Conservation (phyloP, 2,113 vertebrate species). For the Microtus montanus region DNA sequence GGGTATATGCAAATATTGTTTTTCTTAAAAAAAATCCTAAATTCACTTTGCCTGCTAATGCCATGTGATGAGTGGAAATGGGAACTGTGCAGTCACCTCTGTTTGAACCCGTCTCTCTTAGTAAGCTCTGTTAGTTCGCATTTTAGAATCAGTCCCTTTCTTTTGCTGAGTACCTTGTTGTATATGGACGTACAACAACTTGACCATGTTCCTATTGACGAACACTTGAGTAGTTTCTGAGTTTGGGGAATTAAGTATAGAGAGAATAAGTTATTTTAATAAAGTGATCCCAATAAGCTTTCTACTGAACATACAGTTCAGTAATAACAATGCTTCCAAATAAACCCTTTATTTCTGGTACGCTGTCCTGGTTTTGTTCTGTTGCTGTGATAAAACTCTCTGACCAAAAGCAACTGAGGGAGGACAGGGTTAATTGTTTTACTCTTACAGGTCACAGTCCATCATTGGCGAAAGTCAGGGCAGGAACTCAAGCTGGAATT, state of each 20-base stretch:
- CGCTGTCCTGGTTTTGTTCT: neutral
- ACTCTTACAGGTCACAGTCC: neutral
- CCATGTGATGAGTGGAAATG: neutral
- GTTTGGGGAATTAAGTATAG: neutral
- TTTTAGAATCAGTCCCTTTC: neutral
- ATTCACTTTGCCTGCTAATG: neutral
- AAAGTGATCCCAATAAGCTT: neutral
- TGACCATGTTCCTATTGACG: neutral
- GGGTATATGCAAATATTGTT: neutral
- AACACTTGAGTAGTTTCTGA: neutral
- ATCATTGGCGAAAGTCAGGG: neutral
- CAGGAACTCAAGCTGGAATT: no score
- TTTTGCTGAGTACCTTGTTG: neutral
- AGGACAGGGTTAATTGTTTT: neutral
- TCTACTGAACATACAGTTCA: neutral
- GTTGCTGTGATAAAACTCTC: neutral
- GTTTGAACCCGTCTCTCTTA: neutral
- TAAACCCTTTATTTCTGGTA: neutral
- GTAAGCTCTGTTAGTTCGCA: no score
- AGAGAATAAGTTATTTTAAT: neutral
- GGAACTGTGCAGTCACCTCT: no score
- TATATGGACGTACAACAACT: accelerated
- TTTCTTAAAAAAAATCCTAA: neutral
- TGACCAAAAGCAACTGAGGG: neutral
- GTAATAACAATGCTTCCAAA: neutral